Evolutionary conservation across 2,113 vertebrate species (phyloP).

Genomic region (Formicarius rufipectus): DNA sequence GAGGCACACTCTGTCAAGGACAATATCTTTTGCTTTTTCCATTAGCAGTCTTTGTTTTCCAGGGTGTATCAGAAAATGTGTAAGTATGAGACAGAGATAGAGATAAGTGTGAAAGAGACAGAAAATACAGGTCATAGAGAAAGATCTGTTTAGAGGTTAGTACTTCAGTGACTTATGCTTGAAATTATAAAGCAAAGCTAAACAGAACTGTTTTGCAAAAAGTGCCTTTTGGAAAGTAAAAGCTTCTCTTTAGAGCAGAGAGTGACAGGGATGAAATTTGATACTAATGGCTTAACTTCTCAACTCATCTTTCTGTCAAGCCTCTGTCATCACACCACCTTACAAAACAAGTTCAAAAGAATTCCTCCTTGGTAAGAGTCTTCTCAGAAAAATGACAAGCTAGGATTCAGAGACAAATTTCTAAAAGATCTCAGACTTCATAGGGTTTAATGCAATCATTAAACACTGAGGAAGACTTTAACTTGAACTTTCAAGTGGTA

Average conservation of each 20-base stretch:
- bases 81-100: neutral
- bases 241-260: neutral
- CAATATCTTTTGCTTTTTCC: neutral
- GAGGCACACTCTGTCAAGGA: neutral
- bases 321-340: neutral
- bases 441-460: neutral
- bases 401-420: neutral
- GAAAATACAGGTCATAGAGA: neutral
- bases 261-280: conserved; percentile 38
- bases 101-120: neutral
- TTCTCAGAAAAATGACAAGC: neutral
- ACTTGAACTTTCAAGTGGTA: neutral
- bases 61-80: neutral
- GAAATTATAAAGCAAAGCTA: neutral
- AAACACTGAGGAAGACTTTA: neutral
- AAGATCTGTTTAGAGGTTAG: neutral
- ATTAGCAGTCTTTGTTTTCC: neutral
- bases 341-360: conserved; percentile 28
- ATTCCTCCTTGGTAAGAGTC: neutral
- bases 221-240: neutral
- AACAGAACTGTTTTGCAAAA: neutral
- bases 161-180: neutral
- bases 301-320: conserved; percentile 24
- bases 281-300: conserved; percentile 30
- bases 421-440: neutral